These are phyloP conservation scores for Cololabis saira DNA, from an alignment of 2,113 vertebrate species.

Conservation along the genomic window DNA sequence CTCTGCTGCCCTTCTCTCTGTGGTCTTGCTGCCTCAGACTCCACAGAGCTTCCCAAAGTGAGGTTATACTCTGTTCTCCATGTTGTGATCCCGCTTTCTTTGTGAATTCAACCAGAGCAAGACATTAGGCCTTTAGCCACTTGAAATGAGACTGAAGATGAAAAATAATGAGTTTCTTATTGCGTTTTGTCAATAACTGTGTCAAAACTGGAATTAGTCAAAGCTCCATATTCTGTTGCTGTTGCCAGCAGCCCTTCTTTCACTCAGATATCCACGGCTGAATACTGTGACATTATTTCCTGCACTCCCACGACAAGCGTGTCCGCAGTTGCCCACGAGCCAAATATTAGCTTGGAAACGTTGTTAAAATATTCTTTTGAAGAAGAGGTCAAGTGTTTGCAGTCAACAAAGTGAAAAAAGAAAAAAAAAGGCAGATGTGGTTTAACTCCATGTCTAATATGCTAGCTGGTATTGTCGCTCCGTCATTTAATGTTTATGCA, in stretches of 20 bases:
- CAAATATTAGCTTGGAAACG: conserved; percentile 79
- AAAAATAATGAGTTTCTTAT: conserved; percentile 85
- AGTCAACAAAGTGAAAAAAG: conserved; percentile 63
- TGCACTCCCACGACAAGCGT: conserved; percentile 81
- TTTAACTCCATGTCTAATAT: conserved; percentile 77
- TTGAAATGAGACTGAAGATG: conserved; percentile 77
- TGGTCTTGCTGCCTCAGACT: conserved; percentile 52
- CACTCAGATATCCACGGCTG: conserved; percentile 81
- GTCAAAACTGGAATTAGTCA: conserved; percentile 87
- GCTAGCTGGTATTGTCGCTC: conserved; percentile 69
- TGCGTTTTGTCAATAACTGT: conserved; percentile 84
- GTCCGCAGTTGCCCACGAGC: conserved; percentile 80
- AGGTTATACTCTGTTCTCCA: conserved; percentile 60
- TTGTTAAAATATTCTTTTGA: conserved; percentile 84
- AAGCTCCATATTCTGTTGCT: conserved; percentile 78
- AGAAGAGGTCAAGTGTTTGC: conserved; percentile 82
- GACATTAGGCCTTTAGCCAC: conserved; percentile 74
- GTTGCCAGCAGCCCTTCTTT: conserved; percentile 81
- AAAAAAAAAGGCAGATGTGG: conserved; percentile 54
- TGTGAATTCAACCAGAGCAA: conserved; percentile 70
- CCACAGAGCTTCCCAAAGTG: conserved; percentile 48
- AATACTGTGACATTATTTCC: conserved; percentile 86
- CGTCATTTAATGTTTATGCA: conserved; percentile 70
- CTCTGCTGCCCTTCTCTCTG: conserved; percentile 31
- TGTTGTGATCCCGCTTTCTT: conserved; percentile 66